Conservation (phyloP, 2,888 invertebrate species). For the Phortica okadai region DNA sequence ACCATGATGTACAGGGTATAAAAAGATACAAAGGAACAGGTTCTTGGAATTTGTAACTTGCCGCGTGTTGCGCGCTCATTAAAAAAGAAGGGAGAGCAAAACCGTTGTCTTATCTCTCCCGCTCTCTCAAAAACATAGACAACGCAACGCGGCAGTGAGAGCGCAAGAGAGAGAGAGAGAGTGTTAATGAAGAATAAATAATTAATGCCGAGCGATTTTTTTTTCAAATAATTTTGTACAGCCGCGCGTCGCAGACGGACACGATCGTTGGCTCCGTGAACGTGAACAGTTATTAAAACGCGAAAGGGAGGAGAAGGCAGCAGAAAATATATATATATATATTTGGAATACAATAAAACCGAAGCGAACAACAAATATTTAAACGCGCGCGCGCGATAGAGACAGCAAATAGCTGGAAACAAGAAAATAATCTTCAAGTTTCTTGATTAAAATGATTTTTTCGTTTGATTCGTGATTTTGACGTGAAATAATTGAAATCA, state of each 20-base stretch:
- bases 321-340: constrained; percentile 30
- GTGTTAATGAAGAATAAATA: constrained; percentile 62
- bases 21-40: too few species aligned
- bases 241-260: constrained; percentile 49
- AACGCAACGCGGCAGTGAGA: too few species aligned
- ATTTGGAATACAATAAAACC: background rate
- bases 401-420: constrained; percentile 7
- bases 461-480: constrained; percentile 34
- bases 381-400: constrained; percentile 33
- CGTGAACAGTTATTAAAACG: constrained; percentile 44
- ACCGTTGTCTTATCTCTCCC: too few species aligned
- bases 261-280: constrained; percentile 53
- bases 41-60: too few species aligned
- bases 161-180: constrained; percentile 18
- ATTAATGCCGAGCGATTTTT: constrained; percentile 57
- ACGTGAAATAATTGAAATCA: constrained; percentile 46
- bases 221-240: constrained; percentile 49
- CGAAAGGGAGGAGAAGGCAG: constrained; percentile 48
- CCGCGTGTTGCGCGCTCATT: too few species aligned
- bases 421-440: background rate
- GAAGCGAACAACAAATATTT: background rate
- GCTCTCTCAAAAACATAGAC: too few species aligned
- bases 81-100: too few species aligned
- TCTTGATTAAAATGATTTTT: constrained; percentile 48
- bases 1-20: too few species aligned